A percentile compares a stretch with the other conserved stretches of the same genome.
Evolutionary conservation across 2,113 vertebrate genomes (phyloP).

Genomic region (Psittacus erithacus): DNA sequence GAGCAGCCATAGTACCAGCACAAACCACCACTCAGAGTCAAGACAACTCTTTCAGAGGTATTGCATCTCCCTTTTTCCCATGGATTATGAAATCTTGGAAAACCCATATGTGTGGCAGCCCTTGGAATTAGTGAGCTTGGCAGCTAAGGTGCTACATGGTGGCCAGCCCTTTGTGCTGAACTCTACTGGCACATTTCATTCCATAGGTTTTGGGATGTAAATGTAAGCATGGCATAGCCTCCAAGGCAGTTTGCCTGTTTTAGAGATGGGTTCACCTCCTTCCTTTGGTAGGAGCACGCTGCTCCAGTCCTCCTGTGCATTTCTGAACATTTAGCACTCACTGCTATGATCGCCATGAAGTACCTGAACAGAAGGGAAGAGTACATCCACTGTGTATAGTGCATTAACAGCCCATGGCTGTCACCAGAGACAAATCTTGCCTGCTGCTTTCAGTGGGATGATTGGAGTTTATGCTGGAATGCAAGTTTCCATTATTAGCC

Average conservation of each 20-base stretch:
- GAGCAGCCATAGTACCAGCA: neutral
- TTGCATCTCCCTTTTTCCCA: neutral
- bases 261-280: neutral
- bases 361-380: neutral
- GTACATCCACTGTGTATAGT: neutral
- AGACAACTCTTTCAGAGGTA: neutral
- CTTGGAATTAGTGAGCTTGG: neutral
- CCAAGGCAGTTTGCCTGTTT: neutral
- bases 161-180: neutral
- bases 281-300: rapidly evolving
- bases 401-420: neutral
- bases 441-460: neutral
- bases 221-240: neutral
- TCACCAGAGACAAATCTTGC: neutral
- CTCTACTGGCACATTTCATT: neutral
- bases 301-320: rapidly evolving
- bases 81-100: neutral
- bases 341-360: neutral
- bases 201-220: neutral
- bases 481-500: neutral
- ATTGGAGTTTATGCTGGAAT: neutral
- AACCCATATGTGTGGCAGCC: neutral
- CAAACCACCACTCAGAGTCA: rapidly evolving
- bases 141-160: neutral
- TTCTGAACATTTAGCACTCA: neutral